Percentiles rank a stretch among this genome's conserved stretches.
These are phyloP conservation scores for Drosophila phalerata DNA, from an alignment of 2,888 invertebrate species.

Conservation along the genomic window DNA sequence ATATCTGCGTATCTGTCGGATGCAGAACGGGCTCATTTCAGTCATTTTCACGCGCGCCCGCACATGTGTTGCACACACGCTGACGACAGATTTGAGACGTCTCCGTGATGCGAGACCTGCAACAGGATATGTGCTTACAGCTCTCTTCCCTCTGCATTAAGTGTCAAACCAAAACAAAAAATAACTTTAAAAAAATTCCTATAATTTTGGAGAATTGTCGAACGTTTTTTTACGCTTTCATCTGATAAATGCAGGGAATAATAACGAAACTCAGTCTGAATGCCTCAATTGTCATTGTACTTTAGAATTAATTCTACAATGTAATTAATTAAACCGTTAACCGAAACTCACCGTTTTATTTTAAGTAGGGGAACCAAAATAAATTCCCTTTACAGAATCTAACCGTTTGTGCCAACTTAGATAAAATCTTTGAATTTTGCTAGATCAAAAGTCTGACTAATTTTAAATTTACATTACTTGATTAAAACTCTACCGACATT, in stretches of 20 bases:
- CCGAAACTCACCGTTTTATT: no score
- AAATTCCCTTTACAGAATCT: no score
- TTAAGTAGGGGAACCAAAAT: no score
- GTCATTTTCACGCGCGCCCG: slow-evolving; percentile 66
- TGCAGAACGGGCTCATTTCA: slow-evolving; percentile 33
- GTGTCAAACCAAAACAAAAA: background rate
- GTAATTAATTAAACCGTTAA: no score
- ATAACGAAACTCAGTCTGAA: no score
- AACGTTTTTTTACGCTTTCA: background rate
- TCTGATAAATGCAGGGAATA: background rate
- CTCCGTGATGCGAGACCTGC: slow-evolving; percentile 18
- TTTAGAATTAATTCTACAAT: no score
- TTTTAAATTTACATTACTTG: no score
- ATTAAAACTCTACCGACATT: no score
- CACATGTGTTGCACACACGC: slow-evolving; percentile 69
- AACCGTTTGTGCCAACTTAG: no score
- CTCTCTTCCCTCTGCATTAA: background rate
- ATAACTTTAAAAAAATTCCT: background rate
- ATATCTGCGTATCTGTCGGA: slow-evolving; percentile 37
- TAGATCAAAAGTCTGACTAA: no score
- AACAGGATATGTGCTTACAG: slow-evolving; percentile 33
- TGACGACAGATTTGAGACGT: slow-evolving; percentile 48
- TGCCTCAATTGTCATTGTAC: no score
- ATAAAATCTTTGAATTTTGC: no score
- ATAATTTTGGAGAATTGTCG: background rate